Conservation (phyloP, 2,797 vertebrate species). For the Dallia pectoralis region DNA sequence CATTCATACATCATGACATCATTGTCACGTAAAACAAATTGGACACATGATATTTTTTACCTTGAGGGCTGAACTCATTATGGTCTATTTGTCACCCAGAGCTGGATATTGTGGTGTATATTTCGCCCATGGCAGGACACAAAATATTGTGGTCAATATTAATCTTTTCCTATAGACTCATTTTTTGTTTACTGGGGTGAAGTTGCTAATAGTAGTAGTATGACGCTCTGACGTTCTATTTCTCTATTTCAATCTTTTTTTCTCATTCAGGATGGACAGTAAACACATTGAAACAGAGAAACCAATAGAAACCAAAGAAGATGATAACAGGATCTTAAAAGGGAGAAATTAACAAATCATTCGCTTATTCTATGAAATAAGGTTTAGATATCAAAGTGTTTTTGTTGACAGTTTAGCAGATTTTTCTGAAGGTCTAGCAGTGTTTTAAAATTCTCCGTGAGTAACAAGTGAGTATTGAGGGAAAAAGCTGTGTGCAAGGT, state of each 20-base stretch:
- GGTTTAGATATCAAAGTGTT: neutral
- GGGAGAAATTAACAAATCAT: neutral
- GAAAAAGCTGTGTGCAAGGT: slow-evolving; percentile 11
- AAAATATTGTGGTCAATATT: too few relatives aligned
- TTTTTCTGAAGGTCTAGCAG: too few relatives aligned
- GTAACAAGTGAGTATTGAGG: slow-evolving; percentile 8
- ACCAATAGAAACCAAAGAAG: slow-evolving; percentile 3
- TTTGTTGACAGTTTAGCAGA: too few relatives aligned
- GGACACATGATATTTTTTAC: slow-evolving; percentile 42
- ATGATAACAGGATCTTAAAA: slow-evolving; percentile 4
- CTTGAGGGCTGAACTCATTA: too few relatives aligned
- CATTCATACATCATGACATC: neutral
- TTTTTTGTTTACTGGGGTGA: slow-evolving; percentile 26
- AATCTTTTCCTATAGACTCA: slow-evolving; percentile 9
- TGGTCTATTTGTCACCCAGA: slow-evolving; percentile 27
- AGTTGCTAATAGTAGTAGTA: slow-evolving; percentile 13
- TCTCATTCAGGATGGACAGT: neutral
- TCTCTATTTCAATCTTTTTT: neutral
- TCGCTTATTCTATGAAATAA: neutral
- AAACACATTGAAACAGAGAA: neutral
- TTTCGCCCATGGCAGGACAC: too few relatives aligned
- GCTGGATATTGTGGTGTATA: too few relatives aligned
- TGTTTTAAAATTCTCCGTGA: too few relatives aligned
- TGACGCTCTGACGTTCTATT: neutral
- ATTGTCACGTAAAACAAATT: neutral